Conservation (phyloP, 2,888 invertebrate genomes). For the Epistrophe grossulariae region DNA sequence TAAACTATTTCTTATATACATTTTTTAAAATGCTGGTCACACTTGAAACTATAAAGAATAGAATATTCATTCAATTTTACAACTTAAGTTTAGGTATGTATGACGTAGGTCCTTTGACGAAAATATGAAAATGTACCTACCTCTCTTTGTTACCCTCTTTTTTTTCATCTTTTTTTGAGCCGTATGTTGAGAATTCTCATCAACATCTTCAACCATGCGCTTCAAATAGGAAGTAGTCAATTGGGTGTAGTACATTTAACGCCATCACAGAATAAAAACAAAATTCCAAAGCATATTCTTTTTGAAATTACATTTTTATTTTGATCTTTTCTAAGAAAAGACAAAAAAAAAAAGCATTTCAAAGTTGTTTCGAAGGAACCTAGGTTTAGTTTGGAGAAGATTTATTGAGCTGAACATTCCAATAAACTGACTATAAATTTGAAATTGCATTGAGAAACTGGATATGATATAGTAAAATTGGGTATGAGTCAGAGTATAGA, state of each 20-base stretch:
- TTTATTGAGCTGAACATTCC: conserved; percentile 29
- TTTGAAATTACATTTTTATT: conserved; percentile 22
- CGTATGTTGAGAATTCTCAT: conserved; percentile 10
- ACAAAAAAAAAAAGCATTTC: not conserved
- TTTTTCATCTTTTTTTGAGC: not conserved
- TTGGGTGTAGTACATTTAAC: conserved; percentile 25
- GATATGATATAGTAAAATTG: not conserved
- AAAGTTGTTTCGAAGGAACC: conserved; percentile 1
- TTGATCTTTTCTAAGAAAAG: not conserved
- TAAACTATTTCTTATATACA: too few species aligned
- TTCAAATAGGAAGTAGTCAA: conserved; percentile 23
- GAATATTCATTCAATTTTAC: not conserved
- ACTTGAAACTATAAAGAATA: not conserved
- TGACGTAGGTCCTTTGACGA: not conserved
- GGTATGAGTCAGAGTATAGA: not conserved
- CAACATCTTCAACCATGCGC: conserved; percentile 18
- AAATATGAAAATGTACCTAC: not conserved
- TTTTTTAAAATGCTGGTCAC: not conserved
- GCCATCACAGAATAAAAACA: not conserved
- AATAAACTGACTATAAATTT: conserved; percentile 36
- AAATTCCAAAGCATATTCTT: not conserved
- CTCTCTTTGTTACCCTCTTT: not conserved
- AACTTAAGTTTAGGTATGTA: not conserved
- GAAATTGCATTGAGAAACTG: conserved; percentile 9
- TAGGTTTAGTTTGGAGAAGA: conserved; percentile 8